Percentiles rank a stretch among this genome's conserved stretches.
These are phyloP conservation scores for Silurus lanzhouensis DNA, from an alignment of 2,797 vertebrate species.

Conservation along the genomic window DNA sequence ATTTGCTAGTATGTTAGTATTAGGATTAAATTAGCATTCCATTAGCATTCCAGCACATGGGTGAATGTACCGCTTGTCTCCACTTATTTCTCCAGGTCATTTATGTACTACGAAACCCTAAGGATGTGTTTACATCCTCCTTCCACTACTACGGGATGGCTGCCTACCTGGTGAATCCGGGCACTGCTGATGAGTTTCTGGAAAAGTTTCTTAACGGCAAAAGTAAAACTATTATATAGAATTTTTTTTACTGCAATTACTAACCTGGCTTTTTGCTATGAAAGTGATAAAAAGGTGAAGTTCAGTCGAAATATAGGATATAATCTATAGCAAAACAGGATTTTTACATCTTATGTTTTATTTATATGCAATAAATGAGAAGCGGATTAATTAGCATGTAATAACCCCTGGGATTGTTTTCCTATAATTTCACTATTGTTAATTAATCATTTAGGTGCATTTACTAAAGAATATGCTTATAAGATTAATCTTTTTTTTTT, in stretches of 20 bases:
- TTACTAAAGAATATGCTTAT: not conserved
- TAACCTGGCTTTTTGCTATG: not conserved
- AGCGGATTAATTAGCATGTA: not conserved
- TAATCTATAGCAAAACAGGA: not conserved
- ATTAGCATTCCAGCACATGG: not conserved
- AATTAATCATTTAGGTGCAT: not conserved
- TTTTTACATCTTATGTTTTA: not conserved
- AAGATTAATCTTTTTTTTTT: not conserved
- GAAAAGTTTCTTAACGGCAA: slow-evolving; percentile 68
- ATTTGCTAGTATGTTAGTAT: not conserved
- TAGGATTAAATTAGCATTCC: not conserved
- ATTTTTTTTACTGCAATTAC: not conserved
- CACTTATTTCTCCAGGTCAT: slow-evolving; percentile 63
- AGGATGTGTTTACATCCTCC: slow-evolving; percentile 71
- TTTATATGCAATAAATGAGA: not conserved
- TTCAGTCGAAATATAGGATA: not conserved
- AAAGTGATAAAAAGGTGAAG: not conserved
- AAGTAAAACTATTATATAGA: slow-evolving; percentile 48
- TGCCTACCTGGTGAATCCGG: slow-evolving; percentile 63
- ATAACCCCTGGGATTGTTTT: not conserved
- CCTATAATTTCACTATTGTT: not conserved
- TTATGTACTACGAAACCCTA: slow-evolving; percentile 71
- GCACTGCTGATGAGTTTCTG: slow-evolving; percentile 65
- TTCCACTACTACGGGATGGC: slow-evolving; percentile 64
- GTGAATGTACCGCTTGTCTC: no score